Evolutionary conservation across 2,888 invertebrate species (phyloP).

Genomic region (Orthosia gracilis): DNA sequence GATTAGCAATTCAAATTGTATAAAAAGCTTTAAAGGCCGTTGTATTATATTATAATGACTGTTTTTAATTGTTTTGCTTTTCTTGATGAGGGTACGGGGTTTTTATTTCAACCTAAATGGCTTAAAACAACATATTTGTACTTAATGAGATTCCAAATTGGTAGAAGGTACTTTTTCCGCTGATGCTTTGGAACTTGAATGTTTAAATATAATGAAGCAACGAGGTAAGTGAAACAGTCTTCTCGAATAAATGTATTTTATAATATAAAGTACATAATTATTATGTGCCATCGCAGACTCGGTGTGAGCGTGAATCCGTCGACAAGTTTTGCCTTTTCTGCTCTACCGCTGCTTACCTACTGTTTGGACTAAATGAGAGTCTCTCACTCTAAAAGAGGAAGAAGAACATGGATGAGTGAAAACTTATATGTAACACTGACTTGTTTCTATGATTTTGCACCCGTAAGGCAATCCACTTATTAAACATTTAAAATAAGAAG

Average conservation of each 20-base stretch:
- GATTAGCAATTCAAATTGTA: conserved; percentile 77
- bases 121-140: conserved; percentile 12
- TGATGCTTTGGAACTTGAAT: neutral
- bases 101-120: conserved; percentile 38
- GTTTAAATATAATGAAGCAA: too few relatives aligned
- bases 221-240: too few relatives aligned
- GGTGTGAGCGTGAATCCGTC: too few relatives aligned
- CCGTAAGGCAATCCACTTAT: neutral
- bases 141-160: conserved; percentile 33
- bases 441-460: neutral
- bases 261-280: too few relatives aligned
- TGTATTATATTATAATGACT: conserved; percentile 67
- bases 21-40: conserved; percentile 65
- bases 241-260: neutral
- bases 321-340: too few relatives aligned
- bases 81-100: conserved; percentile 42
- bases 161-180: neutral
- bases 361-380: neutral
- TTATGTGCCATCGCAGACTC: too few relatives aligned
- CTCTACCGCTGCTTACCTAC: neutral
- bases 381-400: neutral
- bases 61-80: conserved; percentile 69
- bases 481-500: too few relatives aligned
- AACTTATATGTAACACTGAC: neutral
- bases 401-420: neutral